Conservation (phyloP, 2,113 vertebrate genomes). For the Laticauda colubrina region DNA sequence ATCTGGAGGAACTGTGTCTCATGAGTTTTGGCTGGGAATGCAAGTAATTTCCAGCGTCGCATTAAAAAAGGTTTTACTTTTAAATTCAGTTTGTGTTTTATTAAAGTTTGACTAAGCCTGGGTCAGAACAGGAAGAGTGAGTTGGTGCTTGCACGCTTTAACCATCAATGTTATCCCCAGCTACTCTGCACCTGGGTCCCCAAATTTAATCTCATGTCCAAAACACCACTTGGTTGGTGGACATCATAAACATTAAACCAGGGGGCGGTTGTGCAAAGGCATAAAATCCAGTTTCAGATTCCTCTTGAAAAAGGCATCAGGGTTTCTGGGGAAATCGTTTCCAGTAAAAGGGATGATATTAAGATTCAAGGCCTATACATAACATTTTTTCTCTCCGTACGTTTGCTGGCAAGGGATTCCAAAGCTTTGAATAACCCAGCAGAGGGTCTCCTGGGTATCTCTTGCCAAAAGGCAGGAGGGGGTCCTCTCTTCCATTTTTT, state of each 20-base stretch:
- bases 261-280: neutral
- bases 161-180: neutral
- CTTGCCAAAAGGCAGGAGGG: neutral
- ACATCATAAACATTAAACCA: neutral
- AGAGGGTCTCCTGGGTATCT: neutral
- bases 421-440: conserved; percentile 4
- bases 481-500: neutral
- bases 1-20: too few species aligned
- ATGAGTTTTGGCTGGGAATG: too few species aligned
- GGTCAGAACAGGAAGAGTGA: neutral
- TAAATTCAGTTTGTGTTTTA: too few species aligned
- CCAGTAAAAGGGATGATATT: conserved; percentile 27
- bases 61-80: too few species aligned
- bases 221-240: neutral
- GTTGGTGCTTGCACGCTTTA: neutral
- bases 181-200: neutral
- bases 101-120: too few species aligned
- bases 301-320: neutral
- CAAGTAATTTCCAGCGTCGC: too few species aligned
- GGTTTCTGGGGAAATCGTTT: conserved; percentile 7
- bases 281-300: neutral
- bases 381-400: neutral
- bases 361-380: conserved; percentile 52
- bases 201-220: neutral
- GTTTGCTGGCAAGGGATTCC: conserved; percentile 34